These are phyloP conservation scores for Penaeus chinensis DNA, from an alignment of 1,140 invertebrate genomes.

Conservation along the genomic window DNA sequence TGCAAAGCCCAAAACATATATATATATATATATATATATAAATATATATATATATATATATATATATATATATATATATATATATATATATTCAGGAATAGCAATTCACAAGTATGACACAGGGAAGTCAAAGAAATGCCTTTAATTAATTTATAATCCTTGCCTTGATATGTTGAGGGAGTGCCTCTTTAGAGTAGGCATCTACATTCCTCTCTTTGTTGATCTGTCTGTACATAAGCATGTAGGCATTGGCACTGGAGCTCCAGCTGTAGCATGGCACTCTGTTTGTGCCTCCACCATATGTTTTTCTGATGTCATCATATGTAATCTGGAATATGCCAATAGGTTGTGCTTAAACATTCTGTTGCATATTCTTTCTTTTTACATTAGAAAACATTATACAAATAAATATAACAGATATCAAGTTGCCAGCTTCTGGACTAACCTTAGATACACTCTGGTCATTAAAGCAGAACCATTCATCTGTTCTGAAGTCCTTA, in stretches of 20 bases:
- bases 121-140: neutral
- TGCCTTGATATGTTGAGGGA: constrained; percentile 81
- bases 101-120: neutral
- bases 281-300: constrained; percentile 79
- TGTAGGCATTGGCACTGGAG: constrained; percentile 92
- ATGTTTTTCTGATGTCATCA: constrained; percentile 87
- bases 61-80: too few species aligned
- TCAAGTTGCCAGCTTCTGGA: too few species aligned
- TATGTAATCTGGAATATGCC: constrained; percentile 76
- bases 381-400: too few species aligned
- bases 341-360: neutral
- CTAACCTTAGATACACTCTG: constrained; percentile 76
- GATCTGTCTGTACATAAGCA: constrained; percentile 91
- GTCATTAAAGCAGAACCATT: constrained; percentile 89
- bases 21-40: too few species aligned
- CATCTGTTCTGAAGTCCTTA: constrained; percentile 82
- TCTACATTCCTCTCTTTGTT: constrained; percentile 78
- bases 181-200: constrained; percentile 77
- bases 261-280: constrained; percentile 82
- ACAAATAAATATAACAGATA: too few species aligned
- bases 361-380: too few species aligned
- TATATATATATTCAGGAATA: neutral
- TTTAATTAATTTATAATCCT: constrained; percentile 60
- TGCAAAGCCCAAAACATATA: too few species aligned
- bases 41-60: too few species aligned